Evolutionary conservation across 1,140 invertebrate species (phyloP).

Genomic region (Penaeus indicus): DNA sequence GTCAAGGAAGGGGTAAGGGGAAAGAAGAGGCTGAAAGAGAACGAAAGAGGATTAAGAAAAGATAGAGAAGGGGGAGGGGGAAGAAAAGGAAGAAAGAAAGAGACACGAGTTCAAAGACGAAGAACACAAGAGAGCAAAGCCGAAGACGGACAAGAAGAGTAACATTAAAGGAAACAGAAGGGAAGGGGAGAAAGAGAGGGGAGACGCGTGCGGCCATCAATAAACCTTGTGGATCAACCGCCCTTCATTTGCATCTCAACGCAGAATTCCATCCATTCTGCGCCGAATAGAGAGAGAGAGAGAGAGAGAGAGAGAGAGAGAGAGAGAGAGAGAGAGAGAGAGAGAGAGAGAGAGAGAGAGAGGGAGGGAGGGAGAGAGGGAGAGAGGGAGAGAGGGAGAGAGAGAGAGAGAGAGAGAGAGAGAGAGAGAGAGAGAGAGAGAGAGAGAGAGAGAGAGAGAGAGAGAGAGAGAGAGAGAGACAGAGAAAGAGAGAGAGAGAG

Average conservation of each 20-base stretch:
- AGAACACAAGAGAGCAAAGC: background rate
- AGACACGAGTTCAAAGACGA: background rate
- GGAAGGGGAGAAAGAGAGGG: constrained; percentile 1
- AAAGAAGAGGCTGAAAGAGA: background rate
- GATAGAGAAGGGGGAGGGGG: background rate
- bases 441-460: no score
- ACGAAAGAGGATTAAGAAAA: background rate
- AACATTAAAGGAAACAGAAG: background rate
- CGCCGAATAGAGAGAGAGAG: background rate
- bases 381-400: no score
- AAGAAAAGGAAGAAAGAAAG: background rate
- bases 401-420: no score
- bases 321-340: no score
- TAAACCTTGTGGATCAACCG: no score
- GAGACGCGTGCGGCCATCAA: background rate
- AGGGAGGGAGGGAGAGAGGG: no score
- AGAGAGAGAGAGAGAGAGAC: no score
- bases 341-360: no score
- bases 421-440: no score
- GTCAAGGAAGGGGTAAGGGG: background rate
- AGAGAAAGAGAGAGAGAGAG: background rate
- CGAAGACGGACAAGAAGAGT: background rate
- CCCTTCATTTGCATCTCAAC: no score
- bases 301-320: background rate
- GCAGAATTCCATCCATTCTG: no score